Evolutionary conservation across 2,113 vertebrate genomes (phyloP).

Genomic region (Solea solea): DNA sequence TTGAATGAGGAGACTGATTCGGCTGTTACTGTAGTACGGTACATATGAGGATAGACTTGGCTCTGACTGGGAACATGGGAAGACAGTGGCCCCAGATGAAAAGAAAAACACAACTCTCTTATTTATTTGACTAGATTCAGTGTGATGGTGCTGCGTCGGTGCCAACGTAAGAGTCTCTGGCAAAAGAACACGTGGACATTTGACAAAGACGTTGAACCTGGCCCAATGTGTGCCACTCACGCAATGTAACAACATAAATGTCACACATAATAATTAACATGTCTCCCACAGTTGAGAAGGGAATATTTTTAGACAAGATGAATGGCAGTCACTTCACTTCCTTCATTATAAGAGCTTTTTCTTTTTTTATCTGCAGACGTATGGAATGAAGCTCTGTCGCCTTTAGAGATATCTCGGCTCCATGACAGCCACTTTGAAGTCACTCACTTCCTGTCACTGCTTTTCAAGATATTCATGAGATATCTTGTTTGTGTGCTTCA

Average conservation of each 20-base stretch:
- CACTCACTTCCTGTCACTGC: conserved; percentile 30
- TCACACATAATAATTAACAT: background rate
- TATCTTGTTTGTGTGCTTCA: conserved; percentile 38
- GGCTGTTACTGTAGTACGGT: background rate
- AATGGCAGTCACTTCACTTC: conserved; percentile 27
- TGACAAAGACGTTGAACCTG: background rate
- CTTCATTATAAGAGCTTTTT: conserved; percentile 33
- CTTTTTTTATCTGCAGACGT: conserved; percentile 44
- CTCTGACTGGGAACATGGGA: background rate
- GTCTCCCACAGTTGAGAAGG: conserved; percentile 7
- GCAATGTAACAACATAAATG: background rate
- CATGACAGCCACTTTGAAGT: conserved; percentile 56
- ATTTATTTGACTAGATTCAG: background rate
- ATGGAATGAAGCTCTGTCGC: conserved; percentile 47
- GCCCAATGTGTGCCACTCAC: background rate
- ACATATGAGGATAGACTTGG: background rate
- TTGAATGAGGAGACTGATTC: background rate
- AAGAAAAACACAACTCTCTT: background rate
- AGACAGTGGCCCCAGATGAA: background rate
- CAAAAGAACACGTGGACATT: background rate
- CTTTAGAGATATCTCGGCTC: conserved; percentile 38
- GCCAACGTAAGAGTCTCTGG: no score
- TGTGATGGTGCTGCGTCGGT: background rate
- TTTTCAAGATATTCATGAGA: conserved; percentile 63
- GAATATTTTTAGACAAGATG: conserved; percentile 48